A percentile compares a stretch with the other conserved stretches of the same genome.
Conservation (phyloP, 1,140 invertebrate species). For the Hycleus phaleratus region DNA sequence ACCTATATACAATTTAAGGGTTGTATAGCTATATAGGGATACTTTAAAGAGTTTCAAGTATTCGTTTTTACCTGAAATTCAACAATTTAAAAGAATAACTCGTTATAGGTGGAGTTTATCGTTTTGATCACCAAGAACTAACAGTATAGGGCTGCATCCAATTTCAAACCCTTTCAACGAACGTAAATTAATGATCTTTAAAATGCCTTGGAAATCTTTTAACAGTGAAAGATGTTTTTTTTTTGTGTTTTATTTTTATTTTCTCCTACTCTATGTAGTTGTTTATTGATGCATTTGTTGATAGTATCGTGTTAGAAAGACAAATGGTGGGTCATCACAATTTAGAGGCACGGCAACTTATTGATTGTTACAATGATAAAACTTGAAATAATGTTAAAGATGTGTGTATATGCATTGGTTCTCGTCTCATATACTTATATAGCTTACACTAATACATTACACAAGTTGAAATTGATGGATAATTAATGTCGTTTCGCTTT, state of each 20-base stretch:
- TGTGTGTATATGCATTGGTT: too few species aligned
- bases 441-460: background rate
- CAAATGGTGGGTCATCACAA: constrained; percentile 23
- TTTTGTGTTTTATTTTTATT: too few species aligned
- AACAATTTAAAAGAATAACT: too few species aligned
- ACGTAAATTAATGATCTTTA: constrained; percentile 23
- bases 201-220: constrained; percentile 13
- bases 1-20: too few species aligned
- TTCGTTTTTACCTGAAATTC: too few species aligned
- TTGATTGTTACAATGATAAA: constrained; percentile 22
- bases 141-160: background rate
- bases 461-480: constrained; percentile 13
- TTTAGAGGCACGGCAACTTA: constrained; percentile 24
- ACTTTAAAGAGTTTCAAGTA: too few species aligned
- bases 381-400: background rate
- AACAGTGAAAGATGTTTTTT: too few species aligned
- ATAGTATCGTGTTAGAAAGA: constrained; percentile 29
- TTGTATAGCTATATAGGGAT: too few species aligned
- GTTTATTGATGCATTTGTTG: background rate
- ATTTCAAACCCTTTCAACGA: constrained; percentile 23
- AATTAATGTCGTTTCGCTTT: constrained; percentile 12
- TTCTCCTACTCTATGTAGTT: too few species aligned
- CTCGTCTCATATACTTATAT: too few species aligned
- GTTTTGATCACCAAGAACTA: too few species aligned
- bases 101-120: too few species aligned